A percentile compares a stretch with the other conserved stretches of the same genome.
phyloP scores from a whole-genome alignment of 2,113 vertebrate species.

The Pampusana beccarii region DNA sequence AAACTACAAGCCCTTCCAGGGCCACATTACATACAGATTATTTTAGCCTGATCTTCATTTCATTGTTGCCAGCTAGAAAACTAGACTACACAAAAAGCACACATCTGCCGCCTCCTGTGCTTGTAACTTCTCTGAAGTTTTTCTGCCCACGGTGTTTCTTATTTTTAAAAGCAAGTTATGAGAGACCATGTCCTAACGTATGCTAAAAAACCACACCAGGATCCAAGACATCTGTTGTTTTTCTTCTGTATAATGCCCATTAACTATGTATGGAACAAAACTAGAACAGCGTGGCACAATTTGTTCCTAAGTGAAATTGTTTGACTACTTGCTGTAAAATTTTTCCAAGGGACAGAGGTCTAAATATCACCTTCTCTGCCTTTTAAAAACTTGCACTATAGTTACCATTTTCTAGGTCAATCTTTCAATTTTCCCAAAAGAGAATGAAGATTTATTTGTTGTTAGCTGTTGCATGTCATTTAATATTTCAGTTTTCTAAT shows the following conservation, averaged over 20 bases:
- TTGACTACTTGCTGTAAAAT: not conserved
- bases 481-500: not conserved
- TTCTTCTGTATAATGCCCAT: not conserved
- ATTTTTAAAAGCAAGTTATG: not conserved
- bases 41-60: not conserved
- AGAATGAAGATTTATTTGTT: not conserved
- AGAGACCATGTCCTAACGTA: not conserved
- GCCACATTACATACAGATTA: not conserved
- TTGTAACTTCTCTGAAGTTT: not conserved
- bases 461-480: not conserved
- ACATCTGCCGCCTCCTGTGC: conserved; percentile 8
- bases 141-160: not conserved
- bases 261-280: not conserved
- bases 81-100: not conserved
- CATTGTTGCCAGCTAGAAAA: not conserved
- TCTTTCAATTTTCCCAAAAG: not conserved
- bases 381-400: not conserved
- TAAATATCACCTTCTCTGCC: not conserved
- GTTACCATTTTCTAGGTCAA: not conserved
- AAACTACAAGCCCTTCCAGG: not conserved
- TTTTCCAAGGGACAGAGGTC: not conserved
- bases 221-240: conserved; percentile 16
- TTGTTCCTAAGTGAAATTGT: conserved; percentile 18
- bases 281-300: conserved; percentile 14
- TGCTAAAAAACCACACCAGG: not conserved